Evolutionary conservation across 2,888 invertebrate species (phyloP).

Genomic region (Cryptocephalus moraei): DNA sequence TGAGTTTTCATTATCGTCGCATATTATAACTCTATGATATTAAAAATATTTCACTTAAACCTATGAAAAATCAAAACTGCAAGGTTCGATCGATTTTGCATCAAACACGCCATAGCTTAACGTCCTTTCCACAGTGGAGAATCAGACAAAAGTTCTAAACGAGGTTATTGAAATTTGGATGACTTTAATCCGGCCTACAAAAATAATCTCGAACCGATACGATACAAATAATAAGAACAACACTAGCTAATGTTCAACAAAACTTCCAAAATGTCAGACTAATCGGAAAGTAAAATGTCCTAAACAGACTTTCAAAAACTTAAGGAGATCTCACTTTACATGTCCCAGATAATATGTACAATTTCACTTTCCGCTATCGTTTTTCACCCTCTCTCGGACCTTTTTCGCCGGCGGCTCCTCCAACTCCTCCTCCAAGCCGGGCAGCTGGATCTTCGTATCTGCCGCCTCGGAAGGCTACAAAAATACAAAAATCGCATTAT

Average conservation of each 20-base stretch:
- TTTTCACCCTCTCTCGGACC: constrained; percentile 31
- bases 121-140: no score
- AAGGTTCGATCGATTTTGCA: no score
- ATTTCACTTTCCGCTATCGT: constrained; percentile 31
- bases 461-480: constrained; percentile 68
- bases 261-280: constrained; percentile 12
- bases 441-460: constrained; percentile 66
- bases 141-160: no score
- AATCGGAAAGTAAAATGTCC: constrained; percentile 13
- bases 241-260: constrained; percentile 14
- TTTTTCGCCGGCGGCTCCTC: constrained; percentile 38
- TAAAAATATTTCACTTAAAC: no score
- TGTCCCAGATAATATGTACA: constrained; percentile 5
- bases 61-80: no score
- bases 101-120: no score
- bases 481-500: background rate
- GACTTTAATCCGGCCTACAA: background rate
- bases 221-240: constrained; percentile 8
- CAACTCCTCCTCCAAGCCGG: constrained; percentile 49
- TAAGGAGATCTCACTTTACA: constrained; percentile 16
- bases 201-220: background rate
- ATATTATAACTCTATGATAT: no score
- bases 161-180: background rate
- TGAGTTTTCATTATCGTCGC: no score
- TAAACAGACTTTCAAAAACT: constrained; percentile 5